Conservation (phyloP, 2,113 vertebrate genomes). For the Hyla sarda region DNA sequence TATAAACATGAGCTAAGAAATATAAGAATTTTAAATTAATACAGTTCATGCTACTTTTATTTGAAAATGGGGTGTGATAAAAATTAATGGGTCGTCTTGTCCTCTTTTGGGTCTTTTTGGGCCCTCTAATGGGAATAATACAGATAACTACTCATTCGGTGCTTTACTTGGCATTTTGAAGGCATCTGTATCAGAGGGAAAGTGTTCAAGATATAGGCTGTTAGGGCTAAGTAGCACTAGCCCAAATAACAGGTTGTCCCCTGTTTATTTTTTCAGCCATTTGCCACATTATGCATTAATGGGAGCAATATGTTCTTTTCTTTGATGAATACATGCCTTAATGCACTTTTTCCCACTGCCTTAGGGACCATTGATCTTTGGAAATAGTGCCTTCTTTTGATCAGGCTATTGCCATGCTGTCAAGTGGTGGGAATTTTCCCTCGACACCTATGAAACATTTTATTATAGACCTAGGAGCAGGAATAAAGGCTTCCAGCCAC, state of each 20-base stretch:
- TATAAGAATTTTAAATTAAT: no score
- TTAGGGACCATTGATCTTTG: slow-evolving; percentile 19
- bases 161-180: not conserved
- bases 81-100: no score
- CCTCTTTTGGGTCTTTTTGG: no score
- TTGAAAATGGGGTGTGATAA: no score
- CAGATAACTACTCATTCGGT: not conserved
- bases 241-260: not conserved
- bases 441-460: slow-evolving; percentile 17
- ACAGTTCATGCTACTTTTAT: no score
- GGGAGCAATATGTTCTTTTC: not conserved
- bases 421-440: slow-evolving; percentile 21
- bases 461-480: not conserved
- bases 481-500: not conserved
- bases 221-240: not conserved
- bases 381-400: slow-evolving; percentile 25
- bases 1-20: no score
- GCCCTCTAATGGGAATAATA: no score
- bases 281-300: not conserved
- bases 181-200: not conserved
- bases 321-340: not conserved
- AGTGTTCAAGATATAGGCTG: not conserved
- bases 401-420: slow-evolving; percentile 21
- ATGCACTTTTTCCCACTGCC: slow-evolving; percentile 4
- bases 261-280: not conserved